A percentile compares a stretch with the other conserved stretches of the same genome.
Conservation (phyloP, 2,113 vertebrate species). For the Anseranas semipalmata region DNA sequence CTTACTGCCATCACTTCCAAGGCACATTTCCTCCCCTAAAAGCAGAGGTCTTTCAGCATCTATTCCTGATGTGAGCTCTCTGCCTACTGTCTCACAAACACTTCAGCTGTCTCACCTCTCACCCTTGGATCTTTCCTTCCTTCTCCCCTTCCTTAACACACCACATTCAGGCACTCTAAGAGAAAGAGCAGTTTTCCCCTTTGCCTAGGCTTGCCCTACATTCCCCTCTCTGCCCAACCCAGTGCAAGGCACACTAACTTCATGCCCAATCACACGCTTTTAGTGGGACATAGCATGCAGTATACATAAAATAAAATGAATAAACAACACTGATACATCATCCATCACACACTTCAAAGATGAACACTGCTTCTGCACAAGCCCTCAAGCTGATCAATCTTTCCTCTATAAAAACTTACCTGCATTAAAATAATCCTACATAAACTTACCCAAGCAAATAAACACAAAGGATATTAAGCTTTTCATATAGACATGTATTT, state of each 20-base stretch:
- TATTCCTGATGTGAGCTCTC: background rate
- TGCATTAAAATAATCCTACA: background rate
- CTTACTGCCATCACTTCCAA: background rate
- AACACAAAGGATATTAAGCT: background rate
- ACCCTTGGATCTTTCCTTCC: background rate
- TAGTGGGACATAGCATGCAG: background rate
- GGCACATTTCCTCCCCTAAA: background rate
- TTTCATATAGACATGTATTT: background rate
- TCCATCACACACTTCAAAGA: background rate
- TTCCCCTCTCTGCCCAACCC: background rate
- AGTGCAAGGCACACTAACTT: background rate
- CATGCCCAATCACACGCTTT: background rate
- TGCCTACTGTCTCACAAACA: background rate
- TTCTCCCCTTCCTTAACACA: background rate
- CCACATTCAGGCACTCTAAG: fast-evolving
- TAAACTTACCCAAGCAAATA: background rate
- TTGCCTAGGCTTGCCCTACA: background rate
- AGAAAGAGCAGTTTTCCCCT: background rate
- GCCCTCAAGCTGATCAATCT: background rate
- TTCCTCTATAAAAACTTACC: background rate
- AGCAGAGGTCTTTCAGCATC: background rate
- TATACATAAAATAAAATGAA: background rate
- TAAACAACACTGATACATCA: background rate
- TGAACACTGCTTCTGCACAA: background rate
- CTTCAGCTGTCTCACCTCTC: background rate